A percentile compares a stretch with the other conserved stretches of the same genome.
These are phyloP conservation scores for Chrysina gloriosa DNA, from an alignment of 2,888 invertebrate species.

Conservation along the genomic window DNA sequence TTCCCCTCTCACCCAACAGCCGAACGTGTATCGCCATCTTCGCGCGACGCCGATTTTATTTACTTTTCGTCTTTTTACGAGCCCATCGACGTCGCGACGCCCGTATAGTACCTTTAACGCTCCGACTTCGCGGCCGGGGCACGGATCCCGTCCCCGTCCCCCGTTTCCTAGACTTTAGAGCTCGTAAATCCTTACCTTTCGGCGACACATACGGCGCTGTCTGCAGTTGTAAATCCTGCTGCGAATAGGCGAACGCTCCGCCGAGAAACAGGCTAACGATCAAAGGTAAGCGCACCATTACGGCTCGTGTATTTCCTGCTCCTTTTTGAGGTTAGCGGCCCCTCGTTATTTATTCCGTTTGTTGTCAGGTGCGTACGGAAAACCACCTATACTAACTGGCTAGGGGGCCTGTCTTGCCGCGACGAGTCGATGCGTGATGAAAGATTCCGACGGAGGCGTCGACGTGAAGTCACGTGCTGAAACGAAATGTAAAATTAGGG, in stretches of 20 bases:
- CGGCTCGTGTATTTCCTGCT: neutral
- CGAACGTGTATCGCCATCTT: neutral
- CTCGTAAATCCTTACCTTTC: constrained; percentile 50
- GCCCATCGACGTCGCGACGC: neutral
- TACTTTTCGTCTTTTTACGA: neutral
- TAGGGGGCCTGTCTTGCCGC: too few relatives aligned
- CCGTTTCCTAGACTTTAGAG: neutral
- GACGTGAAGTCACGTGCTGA: too few relatives aligned
- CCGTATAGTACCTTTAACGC: neutral
- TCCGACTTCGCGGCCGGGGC: neutral
- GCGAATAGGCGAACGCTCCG: constrained; percentile 48
- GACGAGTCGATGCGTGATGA: too few relatives aligned
- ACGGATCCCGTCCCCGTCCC: neutral
- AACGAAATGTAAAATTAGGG: too few relatives aligned
- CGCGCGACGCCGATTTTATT: neutral
- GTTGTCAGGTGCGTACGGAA: too few relatives aligned
- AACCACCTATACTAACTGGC: too few relatives aligned
- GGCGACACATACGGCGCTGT: constrained; percentile 51
- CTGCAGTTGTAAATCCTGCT: constrained; percentile 56
- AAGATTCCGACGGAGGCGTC: too few relatives aligned
- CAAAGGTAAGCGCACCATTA: constrained; percentile 47
- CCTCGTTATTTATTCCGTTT: neutral
- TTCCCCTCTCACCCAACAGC: too few relatives aligned
- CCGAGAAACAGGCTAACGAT: constrained; percentile 38
- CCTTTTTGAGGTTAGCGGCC: neutral